Base-by-base conservation (phyloP, 2,797 vertebrate species). In the Kryptolebias ocellatus region DNA sequence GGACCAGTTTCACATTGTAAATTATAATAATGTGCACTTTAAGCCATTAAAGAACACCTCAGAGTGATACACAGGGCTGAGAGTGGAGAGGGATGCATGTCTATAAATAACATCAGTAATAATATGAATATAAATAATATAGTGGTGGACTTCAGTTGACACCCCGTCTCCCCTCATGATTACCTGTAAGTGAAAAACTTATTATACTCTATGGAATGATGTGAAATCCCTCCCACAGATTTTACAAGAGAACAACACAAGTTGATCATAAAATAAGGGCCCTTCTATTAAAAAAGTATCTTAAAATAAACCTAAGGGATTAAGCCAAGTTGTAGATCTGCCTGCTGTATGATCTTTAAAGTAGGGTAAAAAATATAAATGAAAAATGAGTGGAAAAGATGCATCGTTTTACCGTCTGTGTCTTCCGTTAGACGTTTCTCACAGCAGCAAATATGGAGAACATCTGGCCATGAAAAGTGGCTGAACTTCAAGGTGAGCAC, bases 321-420 rank as follows among this genome's bases (percentile, higher is more conserved):
- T 37, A 83, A 75, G 64, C 66, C 53, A 2, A 28, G 75, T 80
- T 73, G 69, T 67, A 66, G 57, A 78, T 67, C 37, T 63, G 72
- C 51, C 54, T 67, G 64, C 69, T 72, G 78, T 72, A 79, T 80
- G 63, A 66, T 70, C 53, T 83, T 88, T 80, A 78, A 79, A 86
- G 76, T 64, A 55, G 53, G 57, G 20, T 81, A 80, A 83, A 88
- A 87, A 87, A 84, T 77, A 64, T 65, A 54, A 83, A 67, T 79
- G 71, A 83, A 80, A 87, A 86, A 87, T 81, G 56, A 83, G 70
- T 68, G 78, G 80, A 85, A 90, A 91, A 90, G 74, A 85, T 85
- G 83, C 80, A 72, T 68, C 59, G 72, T 66, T 82, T 83, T 87
- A 86, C 89, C 79, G 64, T 80, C 75, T 82, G 70, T 51, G 69